Conservation (phyloP, 2,113 vertebrate species). For the Protobothrops mucrosquamatus region DNA sequence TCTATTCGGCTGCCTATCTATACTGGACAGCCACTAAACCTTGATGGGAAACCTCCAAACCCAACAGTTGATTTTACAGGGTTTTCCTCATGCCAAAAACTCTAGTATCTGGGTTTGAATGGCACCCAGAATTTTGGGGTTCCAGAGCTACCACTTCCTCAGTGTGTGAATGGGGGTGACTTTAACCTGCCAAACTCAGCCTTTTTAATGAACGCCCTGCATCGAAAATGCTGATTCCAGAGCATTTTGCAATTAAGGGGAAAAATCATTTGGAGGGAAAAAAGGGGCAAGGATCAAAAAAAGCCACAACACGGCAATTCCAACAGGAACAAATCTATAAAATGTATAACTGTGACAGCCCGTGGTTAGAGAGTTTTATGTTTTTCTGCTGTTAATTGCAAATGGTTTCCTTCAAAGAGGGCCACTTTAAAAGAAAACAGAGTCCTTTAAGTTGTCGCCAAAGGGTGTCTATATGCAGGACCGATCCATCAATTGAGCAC, state of each 20-base stretch:
- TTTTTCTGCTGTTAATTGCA: conserved; percentile 30
- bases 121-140: not conserved
- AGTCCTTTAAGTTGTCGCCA: conserved; percentile 7
- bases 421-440: conserved; percentile 50
- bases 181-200: not conserved
- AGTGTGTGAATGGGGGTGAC: not conserved
- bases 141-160: not conserved
- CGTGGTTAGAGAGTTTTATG: conserved; percentile 18
- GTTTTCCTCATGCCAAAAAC: not conserved
- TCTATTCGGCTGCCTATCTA: not conserved
- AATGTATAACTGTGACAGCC: conserved; percentile 29
- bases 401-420: conserved; percentile 19
- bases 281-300: not conserved
- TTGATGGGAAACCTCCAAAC: not conserved
- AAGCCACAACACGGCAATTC: not conserved
- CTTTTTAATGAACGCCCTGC: not conserved
- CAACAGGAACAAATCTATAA: not conserved
- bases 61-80: not conserved
- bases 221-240: not conserved
- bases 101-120: not conserved
- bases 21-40: not conserved
- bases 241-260: not conserved
- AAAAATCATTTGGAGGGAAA: not conserved
- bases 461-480: not conserved
- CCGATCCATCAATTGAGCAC: not conserved